A percentile compares a stretch with the other conserved stretches of the same genome.
phyloP scores from a whole-genome alignment of 2,113 vertebrate genomes.

The Dromas ardeola region DNA sequence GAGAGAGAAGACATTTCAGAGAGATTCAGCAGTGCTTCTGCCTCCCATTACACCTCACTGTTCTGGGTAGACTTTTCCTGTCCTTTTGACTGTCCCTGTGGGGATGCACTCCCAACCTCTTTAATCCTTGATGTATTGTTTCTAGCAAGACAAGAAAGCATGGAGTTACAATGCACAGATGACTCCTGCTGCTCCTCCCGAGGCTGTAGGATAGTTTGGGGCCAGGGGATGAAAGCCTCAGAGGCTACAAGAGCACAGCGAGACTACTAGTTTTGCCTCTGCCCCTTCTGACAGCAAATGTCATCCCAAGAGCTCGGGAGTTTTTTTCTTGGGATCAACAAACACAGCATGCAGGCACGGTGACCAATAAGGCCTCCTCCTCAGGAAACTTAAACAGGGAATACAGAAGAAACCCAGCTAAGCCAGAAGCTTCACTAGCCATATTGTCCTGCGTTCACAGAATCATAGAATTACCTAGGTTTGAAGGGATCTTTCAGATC shows the following conservation, averaged over 20 bases:
- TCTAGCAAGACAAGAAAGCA: not conserved
- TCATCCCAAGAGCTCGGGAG: not conserved
- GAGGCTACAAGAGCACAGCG: accelerated
- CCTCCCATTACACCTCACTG: not conserved
- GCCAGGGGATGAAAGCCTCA: not conserved
- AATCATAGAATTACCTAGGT: too few species aligned
- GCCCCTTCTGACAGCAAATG: not conserved
- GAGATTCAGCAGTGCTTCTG: not conserved
- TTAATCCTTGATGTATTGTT: not conserved
- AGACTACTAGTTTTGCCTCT: not conserved
- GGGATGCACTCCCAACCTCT: accelerated
- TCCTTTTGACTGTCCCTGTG: not conserved
- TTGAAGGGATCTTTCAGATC: too few species aligned
- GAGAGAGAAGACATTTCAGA: not conserved
- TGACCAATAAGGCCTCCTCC: not conserved
- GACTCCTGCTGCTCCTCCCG: not conserved
- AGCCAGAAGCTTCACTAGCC: not conserved
- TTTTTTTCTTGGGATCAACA: not conserved
- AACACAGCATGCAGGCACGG: not conserved
- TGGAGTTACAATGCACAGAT: accelerated
- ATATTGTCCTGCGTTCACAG: not conserved
- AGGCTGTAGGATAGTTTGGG: not conserved
- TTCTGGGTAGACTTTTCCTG: not conserved
- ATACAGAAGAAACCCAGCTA: not conserved
- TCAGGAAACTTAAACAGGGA: not conserved